Conservation (phyloP, 23 tunicate species). For the Clavelina lepadiformis region DNA sequence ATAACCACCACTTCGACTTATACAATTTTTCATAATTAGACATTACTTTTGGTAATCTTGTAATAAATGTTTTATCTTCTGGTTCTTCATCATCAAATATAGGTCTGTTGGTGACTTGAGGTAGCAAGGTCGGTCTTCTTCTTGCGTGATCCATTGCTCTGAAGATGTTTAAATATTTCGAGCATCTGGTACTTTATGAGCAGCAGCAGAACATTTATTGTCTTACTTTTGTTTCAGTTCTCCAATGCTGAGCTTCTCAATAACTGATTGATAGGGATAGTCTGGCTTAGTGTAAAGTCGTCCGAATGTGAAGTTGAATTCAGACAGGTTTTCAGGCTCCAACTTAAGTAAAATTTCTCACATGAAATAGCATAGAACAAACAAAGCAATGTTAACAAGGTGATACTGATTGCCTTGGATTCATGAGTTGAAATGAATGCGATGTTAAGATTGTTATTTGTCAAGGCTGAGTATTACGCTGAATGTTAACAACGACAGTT, state of each 20-base stretch:
- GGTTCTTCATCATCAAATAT: conserved; percentile 51
- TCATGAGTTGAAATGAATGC: not conserved
- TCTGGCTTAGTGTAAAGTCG: conserved; percentile 59
- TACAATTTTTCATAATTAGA: no score
- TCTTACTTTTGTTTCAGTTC: no score
- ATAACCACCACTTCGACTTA: no score
- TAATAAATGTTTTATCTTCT: conserved; percentile 48
- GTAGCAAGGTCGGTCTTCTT: conserved; percentile 40
- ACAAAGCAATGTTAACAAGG: not conserved
- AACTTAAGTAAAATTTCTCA: conserved; percentile 18
- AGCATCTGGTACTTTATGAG: no score
- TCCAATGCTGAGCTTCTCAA: conserved; percentile 35
- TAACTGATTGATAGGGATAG: conserved; percentile 73
- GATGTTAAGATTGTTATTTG: conserved; percentile 1
- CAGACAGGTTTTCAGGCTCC: conserved; percentile 73
- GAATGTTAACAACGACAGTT: not conserved
- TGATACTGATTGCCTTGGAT: not conserved
- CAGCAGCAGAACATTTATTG: no score
- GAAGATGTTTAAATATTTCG: no score
- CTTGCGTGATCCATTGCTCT: conserved; percentile 34
- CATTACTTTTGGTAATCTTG: conserved; percentile 70
- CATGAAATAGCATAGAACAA: not conserved
- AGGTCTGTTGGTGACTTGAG: conserved; percentile 48
- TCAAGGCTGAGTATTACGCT: not conserved
- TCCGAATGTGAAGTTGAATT: conserved; percentile 70